Base-by-base conservation (phyloP, 2,888 invertebrate species). In the Nomada ferruginata region DNA sequence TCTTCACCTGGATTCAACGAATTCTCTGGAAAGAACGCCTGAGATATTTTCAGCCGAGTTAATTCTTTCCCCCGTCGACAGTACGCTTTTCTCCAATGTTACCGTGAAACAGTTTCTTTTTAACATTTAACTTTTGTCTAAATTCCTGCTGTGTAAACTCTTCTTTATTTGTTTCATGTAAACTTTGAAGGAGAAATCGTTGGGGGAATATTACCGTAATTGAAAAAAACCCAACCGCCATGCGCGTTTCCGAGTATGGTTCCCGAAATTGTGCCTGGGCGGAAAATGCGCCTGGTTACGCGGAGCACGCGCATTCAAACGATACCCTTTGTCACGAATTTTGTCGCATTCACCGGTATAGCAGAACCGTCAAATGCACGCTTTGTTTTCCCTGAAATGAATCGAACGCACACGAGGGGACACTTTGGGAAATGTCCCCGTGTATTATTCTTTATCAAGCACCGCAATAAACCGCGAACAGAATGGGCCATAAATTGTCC, bases 351-450 rank as follows among this genome's bases (percentile, higher is more conserved):
- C 63, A 63, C 11, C 36, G 36, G 59, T 10, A 42, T n/a, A 44
- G n/a, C 59, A 44, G 73, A 77, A 57, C 73, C 73, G 60, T 29
- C 64, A 77, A 44, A 77, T 47, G 73, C 29, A 53, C 64, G 60
- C 52, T 29, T 65, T 44, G 76, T 64, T 65, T 44, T 65, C 63
- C 29, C 57, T 42, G 29, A 29, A 76, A 77, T 44, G 76, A 73
- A 23, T 53, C 57, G 65, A 65, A 77, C 52, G 26, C n/a, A 47
- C 60, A 2, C 13, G n/a, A 13, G 10, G 59, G 11, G 15, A 63
- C 26, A 23, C 44, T 60, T 23, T 5, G 42, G 29, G 23, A 47
- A 53, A 61, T 13, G 18, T 11, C 2, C 15, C 55, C 20, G 26
- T n/a, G 10, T 52, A 3, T 50, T 50, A 53, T 53, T 26, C 26